phyloP scores from a whole-genome alignment of 2,888 invertebrate species.

The Lepidochitona cinerea region DNA sequence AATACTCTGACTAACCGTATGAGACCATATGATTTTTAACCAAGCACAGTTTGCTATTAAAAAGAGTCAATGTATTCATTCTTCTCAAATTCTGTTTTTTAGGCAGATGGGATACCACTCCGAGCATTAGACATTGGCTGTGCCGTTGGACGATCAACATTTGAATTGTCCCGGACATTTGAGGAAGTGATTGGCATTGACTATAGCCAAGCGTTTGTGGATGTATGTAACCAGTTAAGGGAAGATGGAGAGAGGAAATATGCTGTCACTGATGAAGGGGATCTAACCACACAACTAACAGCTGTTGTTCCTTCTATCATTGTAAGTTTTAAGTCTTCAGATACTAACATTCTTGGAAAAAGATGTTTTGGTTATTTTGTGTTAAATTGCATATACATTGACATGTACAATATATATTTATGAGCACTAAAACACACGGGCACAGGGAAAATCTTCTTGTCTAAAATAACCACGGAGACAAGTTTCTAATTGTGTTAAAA shows the following conservation, averaged over 20 bases:
- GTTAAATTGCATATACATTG: not conserved
- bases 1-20: too few relatives aligned
- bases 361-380: not conserved
- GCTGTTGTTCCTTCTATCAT: constrained; percentile 51
- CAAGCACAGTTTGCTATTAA: too few relatives aligned
- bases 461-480: too few relatives aligned
- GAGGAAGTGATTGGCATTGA: constrained; percentile 67
- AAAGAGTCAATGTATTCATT: too few relatives aligned
- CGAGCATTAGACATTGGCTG: constrained; percentile 69
- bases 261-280: constrained; percentile 61
- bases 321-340: constrained; percentile 50
- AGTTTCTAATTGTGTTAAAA: too few relatives aligned
- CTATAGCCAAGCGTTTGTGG: constrained; percentile 65
- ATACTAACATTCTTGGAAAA: not conserved
- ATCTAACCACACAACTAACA: constrained; percentile 48
- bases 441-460: too few relatives aligned
- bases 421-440: too few relatives aligned
- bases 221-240: constrained; percentile 61
- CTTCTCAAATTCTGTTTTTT: too few relatives aligned
- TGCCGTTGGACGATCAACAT: constrained; percentile 68
- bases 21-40: too few relatives aligned
- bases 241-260: constrained; percentile 52
- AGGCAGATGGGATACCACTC: constrained; percentile 39
- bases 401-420: too few relatives aligned
- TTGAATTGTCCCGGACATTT: constrained; percentile 62